These are phyloP conservation scores for Falco naumanni DNA, from an alignment of 2,797 vertebrate genomes.

Conservation along the genomic window DNA sequence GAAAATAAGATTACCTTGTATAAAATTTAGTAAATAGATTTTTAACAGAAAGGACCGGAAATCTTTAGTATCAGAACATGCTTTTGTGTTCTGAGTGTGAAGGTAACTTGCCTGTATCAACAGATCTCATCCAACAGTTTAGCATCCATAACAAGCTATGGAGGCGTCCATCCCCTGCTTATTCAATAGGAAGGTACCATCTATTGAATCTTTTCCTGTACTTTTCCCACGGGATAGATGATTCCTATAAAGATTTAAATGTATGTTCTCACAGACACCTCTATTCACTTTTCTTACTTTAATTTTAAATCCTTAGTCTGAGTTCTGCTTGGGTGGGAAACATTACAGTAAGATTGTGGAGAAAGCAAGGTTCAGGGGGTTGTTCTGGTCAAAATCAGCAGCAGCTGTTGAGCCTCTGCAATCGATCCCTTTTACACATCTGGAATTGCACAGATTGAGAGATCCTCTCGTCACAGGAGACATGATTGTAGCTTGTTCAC, in stretches of 20 bases:
- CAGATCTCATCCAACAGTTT: not conserved
- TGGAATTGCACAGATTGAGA: not conserved
- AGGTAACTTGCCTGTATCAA: not conserved
- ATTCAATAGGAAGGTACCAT: not conserved
- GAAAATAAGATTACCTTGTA: not conserved
- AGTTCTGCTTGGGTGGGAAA: not conserved
- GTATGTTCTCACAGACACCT: not conserved
- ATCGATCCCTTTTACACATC: not conserved
- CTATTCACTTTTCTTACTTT: not conserved
- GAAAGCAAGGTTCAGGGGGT: not conserved
- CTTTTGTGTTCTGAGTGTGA: not conserved
- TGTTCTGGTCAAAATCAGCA: not conserved
- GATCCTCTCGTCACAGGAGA: not conserved
- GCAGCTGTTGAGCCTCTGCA: not conserved
- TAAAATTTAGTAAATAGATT: not conserved
- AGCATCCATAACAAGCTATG: fast-evolving
- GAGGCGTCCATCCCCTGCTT: not conserved
- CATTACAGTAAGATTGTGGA: not conserved
- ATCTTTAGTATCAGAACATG: not conserved
- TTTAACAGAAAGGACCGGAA: not conserved
- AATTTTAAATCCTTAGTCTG: not conserved
- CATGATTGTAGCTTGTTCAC: not conserved
- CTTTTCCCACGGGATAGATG: not conserved
- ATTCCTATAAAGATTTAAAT: not conserved
- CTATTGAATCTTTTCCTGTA: not conserved